phyloP scores from a whole-genome alignment of 2,888 invertebrate genomes.

The Opisthograptis luteolata region DNA sequence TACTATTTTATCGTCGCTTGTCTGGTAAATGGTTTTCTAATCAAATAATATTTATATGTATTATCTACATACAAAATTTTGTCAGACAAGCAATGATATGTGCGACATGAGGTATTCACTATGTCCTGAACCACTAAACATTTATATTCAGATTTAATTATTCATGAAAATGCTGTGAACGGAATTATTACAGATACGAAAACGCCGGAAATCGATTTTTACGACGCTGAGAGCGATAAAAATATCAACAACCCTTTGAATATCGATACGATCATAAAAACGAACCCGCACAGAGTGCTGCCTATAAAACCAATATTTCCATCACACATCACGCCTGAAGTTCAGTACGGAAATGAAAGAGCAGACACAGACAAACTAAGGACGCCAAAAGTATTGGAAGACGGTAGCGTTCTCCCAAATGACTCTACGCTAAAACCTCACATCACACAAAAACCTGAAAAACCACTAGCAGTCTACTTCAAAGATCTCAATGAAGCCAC shows the following conservation, averaged over 20 bases:
- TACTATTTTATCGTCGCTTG: too few relatives aligned
- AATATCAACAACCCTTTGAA: conserved; percentile 48
- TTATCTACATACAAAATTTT: too few relatives aligned
- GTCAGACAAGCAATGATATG: too few relatives aligned
- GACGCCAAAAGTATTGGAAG: conserved; percentile 59
- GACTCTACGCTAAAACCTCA: conserved; percentile 75
- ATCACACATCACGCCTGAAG: conserved; percentile 73
- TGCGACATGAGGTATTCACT: too few relatives aligned
- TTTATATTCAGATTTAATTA: conserved; percentile 17
- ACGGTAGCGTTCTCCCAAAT: conserved; percentile 44
- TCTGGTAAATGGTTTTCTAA: too few relatives aligned
- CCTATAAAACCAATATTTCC: conserved; percentile 73
- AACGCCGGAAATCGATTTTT: conserved; percentile 79
- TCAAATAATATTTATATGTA: too few relatives aligned
- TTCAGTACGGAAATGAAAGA: conserved; percentile 80
- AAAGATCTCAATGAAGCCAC: conserved; percentile 57
- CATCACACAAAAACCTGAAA: conserved; percentile 77
- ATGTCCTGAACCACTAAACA: too few relatives aligned
- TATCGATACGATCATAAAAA: conserved; percentile 50
- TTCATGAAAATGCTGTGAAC: conserved; percentile 37
- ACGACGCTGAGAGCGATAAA: conserved; percentile 62
- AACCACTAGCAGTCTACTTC: conserved; percentile 71
- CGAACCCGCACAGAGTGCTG: conserved; percentile 50
- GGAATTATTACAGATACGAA: conserved; percentile 68
- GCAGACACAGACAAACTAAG: conserved; percentile 67